Base-by-base conservation (phyloP, 1,140 invertebrate species). In the Drosophila aff. region DNA sequence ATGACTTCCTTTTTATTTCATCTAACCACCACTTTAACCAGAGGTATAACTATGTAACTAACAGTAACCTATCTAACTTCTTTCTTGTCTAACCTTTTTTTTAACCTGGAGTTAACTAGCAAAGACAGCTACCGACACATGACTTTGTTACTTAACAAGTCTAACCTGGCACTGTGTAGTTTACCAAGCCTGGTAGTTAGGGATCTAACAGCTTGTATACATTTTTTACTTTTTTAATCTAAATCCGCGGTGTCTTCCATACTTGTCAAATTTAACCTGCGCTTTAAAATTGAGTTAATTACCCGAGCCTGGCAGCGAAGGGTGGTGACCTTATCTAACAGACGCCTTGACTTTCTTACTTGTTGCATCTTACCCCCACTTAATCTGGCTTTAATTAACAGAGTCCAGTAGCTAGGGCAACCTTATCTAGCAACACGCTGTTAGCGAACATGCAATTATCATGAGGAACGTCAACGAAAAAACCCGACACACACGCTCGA, bases 391-490 rank as follows among this genome's bases (percentile, higher is more conserved):
- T 64, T 67, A 38, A 23, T n/a, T 47, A 38, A 67, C 64, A 62
- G 38, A 31, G 63, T 33, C n/a, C 21, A 10, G 16, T n/a, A 41
- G 16, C 40, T 36, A 28, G 18, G 15, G n/a, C 21, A 15, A 3
- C 16, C 64, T 71, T 71, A 71, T 72, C 60, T 76, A 69, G 60
- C 43, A 60, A 33, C 46, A 2, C 44, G 41, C 66, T 72, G 73
- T 36, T 46, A 18, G 36, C 18, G 55, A 59, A 52, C 53, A 46
- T 53, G 55, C 67, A 68, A 68, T 60, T 44, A 63, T 62, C 38
- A 61, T 77, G 65, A 85, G 73, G 67, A 76, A 85, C 77, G 60
- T 63, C 66, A 85, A 77, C 63, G 67, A 67, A 73, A 76, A 59
- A 61, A 53, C 21, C 23, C 40, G 31, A 33, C 44, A 57, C n/a